Base-by-base conservation (phyloP, 1,140 invertebrate genomes). In the Drosophila subpulchrella region DNA sequence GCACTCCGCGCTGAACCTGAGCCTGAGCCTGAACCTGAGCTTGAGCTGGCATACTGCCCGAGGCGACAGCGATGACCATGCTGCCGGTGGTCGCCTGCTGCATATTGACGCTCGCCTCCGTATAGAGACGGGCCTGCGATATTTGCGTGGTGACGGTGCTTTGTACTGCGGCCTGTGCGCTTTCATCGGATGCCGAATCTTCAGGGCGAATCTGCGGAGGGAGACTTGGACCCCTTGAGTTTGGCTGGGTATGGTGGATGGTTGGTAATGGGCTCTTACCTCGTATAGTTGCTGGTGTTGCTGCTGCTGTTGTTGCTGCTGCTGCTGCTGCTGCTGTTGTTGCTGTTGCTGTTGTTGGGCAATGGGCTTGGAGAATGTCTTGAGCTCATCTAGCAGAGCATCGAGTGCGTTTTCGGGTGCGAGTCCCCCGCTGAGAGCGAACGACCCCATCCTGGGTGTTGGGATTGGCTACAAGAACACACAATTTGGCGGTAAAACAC, bases 351-450 rank as follows among this genome's bases (percentile, higher is more conserved):
- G 83, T 54, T 89, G 85, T 65, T 89, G 84, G 68, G 84, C 81
- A 73, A 91, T 86, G 10, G 96, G 96, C 76, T 95, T 95, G 32
- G 95, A 95, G 92, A 97, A 97, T 10, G 97, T 97, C 92, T 97
- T 96, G 51, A 98, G 94, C 93, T 98, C 97, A 91, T 98, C 97
- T 97, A 98, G 93, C 95, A 98, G 93, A 95, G 96, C 96, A 95
- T 98, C 97, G 95, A 98, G 96, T 95, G 97, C 96, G 95, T 97
- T 98, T 95, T 97, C 97, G 93, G 94, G 92, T 93, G 94, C 78
- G 93, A 94, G 93, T 94, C 95, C 95, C 94, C 95, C 94, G 94
- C 94, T 93, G 94, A 95, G 80, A 93, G 93, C 72, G 93, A 93
- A 90, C 94, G 94, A 91, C 93, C 94, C 95, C 95, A 95, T 81